Conservation (phyloP, 2,113 vertebrate genomes). For the Pycnonotus jocosus region DNA sequence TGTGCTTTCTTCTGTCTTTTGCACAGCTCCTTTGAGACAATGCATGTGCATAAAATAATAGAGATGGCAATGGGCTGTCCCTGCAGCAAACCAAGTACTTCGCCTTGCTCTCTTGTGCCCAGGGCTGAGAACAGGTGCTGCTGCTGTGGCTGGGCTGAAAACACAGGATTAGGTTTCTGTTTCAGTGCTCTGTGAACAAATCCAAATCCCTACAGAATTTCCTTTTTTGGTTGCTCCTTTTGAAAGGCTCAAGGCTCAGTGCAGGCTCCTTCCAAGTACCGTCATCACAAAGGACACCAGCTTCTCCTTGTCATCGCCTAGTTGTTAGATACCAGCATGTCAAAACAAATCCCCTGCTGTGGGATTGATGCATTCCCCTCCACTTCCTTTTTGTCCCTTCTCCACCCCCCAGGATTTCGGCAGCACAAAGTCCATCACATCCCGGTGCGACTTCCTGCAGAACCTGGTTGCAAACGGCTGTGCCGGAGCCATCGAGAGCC, state of each 20-base stretch:
- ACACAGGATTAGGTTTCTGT: neutral
- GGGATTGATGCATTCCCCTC: neutral
- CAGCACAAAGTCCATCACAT: constrained; percentile 73
- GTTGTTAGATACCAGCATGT: neutral
- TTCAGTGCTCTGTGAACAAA: neutral
- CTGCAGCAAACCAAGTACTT: neutral
- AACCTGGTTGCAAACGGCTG: constrained; percentile 85
- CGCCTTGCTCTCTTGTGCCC: neutral
- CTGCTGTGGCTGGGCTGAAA: neutral
- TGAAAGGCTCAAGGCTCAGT: neutral
- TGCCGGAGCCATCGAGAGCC: constrained; percentile 71
- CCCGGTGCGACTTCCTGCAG: constrained; percentile 83
- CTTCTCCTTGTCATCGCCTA: neutral
- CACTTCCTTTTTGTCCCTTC: neutral
- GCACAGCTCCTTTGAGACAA: neutral
- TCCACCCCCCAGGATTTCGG: constrained; percentile 79
- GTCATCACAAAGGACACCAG: neutral
- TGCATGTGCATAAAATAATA: neutral
- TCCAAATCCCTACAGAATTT: neutral
- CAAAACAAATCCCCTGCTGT: neutral
- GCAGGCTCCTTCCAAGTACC: neutral
- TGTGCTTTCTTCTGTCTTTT: neutral
- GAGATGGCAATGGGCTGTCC: neutral
- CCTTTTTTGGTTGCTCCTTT: neutral
- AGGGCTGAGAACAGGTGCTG: neutral